Evolutionary conservation across 2,113 vertebrate genomes (phyloP).

Genomic region (Cardinalis cardinalis): DNA sequence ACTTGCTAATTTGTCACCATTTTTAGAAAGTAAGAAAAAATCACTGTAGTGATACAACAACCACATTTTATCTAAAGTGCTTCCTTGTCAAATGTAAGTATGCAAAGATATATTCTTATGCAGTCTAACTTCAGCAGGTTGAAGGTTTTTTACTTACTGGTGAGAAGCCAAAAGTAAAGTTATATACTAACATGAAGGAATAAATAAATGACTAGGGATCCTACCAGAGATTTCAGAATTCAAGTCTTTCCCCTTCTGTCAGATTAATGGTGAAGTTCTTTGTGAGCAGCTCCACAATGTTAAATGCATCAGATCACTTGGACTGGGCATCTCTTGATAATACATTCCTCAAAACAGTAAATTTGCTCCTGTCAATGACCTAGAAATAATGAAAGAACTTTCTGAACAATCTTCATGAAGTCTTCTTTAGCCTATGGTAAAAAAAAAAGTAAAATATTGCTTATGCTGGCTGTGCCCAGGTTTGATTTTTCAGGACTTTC

Average conservation of each 20-base stretch:
- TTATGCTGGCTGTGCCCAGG: neutral
- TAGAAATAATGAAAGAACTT: neutral
- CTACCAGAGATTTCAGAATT: neutral
- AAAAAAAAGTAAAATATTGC: neutral
- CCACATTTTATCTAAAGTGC: neutral
- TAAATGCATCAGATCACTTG: neutral
- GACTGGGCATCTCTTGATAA: neutral
- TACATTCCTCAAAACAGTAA: neutral
- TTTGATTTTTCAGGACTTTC: neutral
- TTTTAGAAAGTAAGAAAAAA: constrained; percentile 2
- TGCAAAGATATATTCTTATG: neutral
- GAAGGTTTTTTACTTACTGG: neutral
- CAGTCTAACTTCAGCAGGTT: neutral
- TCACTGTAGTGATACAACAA: neutral
- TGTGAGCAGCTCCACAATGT: neutral
- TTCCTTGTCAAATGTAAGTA: neutral
- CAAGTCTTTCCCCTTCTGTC: neutral
- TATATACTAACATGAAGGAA: neutral
- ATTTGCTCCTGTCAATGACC: neutral
- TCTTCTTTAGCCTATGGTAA: neutral
- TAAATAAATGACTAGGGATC: neutral
- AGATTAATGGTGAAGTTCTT: neutral
- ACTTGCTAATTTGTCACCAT: constrained; percentile 29
- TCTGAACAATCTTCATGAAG: neutral
- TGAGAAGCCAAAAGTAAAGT: neutral